Conservation (phyloP, 2,113 vertebrate species). For the Perca flavescens region DNA sequence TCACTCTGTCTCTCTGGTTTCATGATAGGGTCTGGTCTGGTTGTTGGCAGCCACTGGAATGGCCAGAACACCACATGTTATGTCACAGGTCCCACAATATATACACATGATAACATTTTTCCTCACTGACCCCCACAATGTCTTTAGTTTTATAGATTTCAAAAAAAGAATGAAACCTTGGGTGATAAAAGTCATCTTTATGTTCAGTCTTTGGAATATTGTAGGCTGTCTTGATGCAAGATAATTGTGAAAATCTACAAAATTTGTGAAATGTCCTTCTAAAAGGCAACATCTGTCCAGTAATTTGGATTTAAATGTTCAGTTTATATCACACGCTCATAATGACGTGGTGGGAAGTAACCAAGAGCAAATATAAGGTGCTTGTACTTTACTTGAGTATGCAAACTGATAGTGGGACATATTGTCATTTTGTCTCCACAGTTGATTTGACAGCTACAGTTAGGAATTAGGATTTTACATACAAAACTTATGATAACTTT, state of each 20-base stretch:
- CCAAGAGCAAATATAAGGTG: neutral
- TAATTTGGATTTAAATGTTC: neutral
- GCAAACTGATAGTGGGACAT: neutral
- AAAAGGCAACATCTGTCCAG: too few species aligned
- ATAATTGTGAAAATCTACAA: neutral
- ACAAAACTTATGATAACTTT: neutral
- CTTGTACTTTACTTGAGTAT: neutral
- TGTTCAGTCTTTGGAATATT: neutral
- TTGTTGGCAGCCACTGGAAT: neutral
- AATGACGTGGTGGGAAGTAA: neutral
- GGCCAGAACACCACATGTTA: neutral
- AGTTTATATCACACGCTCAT: neutral
- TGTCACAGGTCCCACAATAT: neutral
- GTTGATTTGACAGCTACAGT: neutral
- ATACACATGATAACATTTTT: neutral
- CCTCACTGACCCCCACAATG: neutral
- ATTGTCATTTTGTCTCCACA: neutral
- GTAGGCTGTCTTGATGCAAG: too few species aligned
- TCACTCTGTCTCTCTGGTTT: constrained; percentile 26
- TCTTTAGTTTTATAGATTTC: neutral
- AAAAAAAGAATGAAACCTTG: neutral
- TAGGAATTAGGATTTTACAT: neutral
- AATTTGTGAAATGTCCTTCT: neutral
- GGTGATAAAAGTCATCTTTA: neutral
- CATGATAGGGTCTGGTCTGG: neutral